phyloP scores from a whole-genome alignment of 2,888 invertebrate species.

The Cosmorhoe ocellata region DNA sequence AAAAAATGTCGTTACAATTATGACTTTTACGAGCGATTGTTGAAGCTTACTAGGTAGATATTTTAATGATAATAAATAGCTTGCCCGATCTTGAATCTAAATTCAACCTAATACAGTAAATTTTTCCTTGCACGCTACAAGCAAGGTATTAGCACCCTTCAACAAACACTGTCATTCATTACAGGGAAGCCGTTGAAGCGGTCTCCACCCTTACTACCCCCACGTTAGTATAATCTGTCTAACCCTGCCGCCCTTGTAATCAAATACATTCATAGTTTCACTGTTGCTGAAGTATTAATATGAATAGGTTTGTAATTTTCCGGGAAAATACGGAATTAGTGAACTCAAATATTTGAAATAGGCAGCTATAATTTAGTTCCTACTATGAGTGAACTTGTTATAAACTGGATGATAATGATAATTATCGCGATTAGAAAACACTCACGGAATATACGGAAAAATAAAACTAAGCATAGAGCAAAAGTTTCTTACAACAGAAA shows the following conservation, averaged over 20 bases:
- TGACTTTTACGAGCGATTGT: too few relatives aligned
- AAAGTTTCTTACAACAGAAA: too few relatives aligned
- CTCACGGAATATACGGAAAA: too few relatives aligned
- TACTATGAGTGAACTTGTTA: too few relatives aligned
- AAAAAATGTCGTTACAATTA: too few relatives aligned
- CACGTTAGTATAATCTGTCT: conserved; percentile 39
- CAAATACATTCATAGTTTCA: conserved; percentile 26
- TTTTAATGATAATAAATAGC: too few relatives aligned
- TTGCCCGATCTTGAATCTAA: not conserved
- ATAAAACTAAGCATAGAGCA: too few relatives aligned
- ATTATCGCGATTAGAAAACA: too few relatives aligned
- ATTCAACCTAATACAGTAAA: not conserved
- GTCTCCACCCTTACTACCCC: conserved; percentile 26
- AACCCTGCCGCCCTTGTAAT: conserved; percentile 34
- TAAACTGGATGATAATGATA: too few relatives aligned
- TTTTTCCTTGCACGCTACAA: not conserved
- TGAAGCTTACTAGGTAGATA: too few relatives aligned
- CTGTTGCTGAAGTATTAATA: conserved; percentile 7
- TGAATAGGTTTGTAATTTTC: not conserved
- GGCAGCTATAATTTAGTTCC: too few relatives aligned
- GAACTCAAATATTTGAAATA: too few relatives aligned
- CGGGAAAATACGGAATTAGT: not conserved
- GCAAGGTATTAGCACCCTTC: conserved; percentile 21
- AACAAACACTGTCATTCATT: conserved; percentile 24
- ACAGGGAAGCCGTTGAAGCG: conserved; percentile 49